phyloP scores from a whole-genome alignment of 1,140 invertebrate species.

The Aleiodes sp. region DNA sequence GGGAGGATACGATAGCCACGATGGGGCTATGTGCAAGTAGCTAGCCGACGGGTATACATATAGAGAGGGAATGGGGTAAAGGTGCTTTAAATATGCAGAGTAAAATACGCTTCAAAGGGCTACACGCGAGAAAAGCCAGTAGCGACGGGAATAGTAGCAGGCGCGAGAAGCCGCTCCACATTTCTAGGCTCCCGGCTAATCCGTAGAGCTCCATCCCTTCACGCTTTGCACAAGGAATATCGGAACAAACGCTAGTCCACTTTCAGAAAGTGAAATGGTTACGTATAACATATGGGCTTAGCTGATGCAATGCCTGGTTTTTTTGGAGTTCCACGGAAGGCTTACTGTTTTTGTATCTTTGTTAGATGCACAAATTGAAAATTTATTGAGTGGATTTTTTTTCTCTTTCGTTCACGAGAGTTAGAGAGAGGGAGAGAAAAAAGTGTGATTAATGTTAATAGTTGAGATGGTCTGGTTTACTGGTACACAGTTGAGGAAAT shows the following conservation, averaged over 20 bases:
- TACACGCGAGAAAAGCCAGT: slow-evolving; percentile 38
- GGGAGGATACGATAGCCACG: not conserved
- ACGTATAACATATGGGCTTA: not conserved
- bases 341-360: too few relatives aligned
- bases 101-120: slow-evolving; percentile 50
- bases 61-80: slow-evolving; percentile 16
- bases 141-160: slow-evolving; percentile 13
- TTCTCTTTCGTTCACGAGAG: too few relatives aligned
- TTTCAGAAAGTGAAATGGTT: slow-evolving; percentile 9
- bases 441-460: too few relatives aligned
- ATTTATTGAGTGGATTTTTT: too few relatives aligned
- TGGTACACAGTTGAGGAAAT: too few relatives aligned
- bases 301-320: not conserved
- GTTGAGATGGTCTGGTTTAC: too few relatives aligned
- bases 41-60: not conserved
- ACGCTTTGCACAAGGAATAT: slow-evolving; percentile 39
- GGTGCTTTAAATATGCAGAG: slow-evolving; percentile 53
- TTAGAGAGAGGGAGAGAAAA: too few relatives aligned
- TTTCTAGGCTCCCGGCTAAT: slow-evolving; percentile 35
- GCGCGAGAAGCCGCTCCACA: slow-evolving; percentile 28
- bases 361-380: too few relatives aligned
- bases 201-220: slow-evolving; percentile 35
- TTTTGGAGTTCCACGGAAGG: not conserved
- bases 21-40: not conserved
- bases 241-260: slow-evolving; percentile 34